Percentiles rank a stretch among this genome's conserved stretches.
Evolutionary conservation across 2,113 vertebrate genomes (phyloP).

Genomic region (Nycticebus coucang): DNA sequence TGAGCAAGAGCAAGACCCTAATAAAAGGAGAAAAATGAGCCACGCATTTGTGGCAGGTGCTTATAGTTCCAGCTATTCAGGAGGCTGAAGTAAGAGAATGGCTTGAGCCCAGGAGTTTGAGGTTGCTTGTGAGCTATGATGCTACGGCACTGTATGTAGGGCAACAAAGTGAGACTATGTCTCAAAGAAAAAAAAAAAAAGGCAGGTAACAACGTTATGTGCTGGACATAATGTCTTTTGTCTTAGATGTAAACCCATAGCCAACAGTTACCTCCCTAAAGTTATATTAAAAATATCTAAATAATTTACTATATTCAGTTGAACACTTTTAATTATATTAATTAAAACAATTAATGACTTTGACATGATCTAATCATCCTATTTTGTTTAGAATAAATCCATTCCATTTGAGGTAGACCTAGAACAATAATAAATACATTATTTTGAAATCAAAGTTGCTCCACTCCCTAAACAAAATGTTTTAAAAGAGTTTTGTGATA

Average conservation of each 20-base stretch:
- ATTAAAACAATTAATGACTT: background rate
- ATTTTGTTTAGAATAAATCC: slow-evolving; percentile 25
- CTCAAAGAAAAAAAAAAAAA: background rate
- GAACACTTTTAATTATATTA: slow-evolving; percentile 9
- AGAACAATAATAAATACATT: background rate
- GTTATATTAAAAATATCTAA: background rate
- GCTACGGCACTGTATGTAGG: too few species aligned
- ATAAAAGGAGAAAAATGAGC: too few species aligned
- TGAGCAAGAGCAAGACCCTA: too few species aligned
- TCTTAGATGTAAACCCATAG: slow-evolving; percentile 5
- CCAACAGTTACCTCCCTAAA: background rate
- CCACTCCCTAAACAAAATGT: background rate
- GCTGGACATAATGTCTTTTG: background rate
- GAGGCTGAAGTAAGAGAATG: too few species aligned
- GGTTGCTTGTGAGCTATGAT: too few species aligned
- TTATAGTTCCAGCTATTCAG: too few species aligned
- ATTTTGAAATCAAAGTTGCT: slow-evolving; percentile 51
- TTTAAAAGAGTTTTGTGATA: background rate
- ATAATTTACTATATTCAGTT: slow-evolving; percentile 5
- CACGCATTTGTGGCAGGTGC: too few species aligned
- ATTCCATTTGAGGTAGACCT: slow-evolving; percentile 1
- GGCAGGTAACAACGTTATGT: background rate
- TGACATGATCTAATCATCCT: background rate
- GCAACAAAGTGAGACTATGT: too few species aligned
- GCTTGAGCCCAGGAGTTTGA: too few species aligned